phyloP scores from a whole-genome alignment of 2,113 vertebrate species.

The Scopus umbretta region DNA sequence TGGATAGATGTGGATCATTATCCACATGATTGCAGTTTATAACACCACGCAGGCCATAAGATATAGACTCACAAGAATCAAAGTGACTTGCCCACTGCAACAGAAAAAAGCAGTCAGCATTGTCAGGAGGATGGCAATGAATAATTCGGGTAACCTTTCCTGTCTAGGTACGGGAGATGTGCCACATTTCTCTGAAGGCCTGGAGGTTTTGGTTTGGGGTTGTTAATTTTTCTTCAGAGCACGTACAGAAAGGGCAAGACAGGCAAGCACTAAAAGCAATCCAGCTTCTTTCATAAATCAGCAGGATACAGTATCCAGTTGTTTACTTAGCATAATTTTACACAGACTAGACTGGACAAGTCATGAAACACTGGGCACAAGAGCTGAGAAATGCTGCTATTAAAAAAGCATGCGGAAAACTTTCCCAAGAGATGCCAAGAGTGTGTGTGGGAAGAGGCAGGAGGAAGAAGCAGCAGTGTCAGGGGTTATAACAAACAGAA shows the following conservation, averaged over 20 bases:
- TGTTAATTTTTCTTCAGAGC: conserved; percentile 3
- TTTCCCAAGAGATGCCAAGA: conserved; percentile 53
- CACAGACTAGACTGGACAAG: conserved; percentile 60
- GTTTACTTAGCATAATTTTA: conserved; percentile 62
- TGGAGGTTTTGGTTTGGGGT: neutral
- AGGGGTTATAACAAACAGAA: conserved; percentile 27
- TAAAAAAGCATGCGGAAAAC: conserved; percentile 45
- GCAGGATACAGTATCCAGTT: conserved; percentile 38
- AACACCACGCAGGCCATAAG: neutral
- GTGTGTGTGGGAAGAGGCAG: conserved; percentile 46
- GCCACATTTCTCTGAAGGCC: neutral
- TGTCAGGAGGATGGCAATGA: neutral
- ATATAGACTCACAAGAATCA: neutral
- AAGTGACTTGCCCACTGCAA: neutral
- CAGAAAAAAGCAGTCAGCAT: neutral
- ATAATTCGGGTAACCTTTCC: neutral
- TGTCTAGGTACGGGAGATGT: neutral
- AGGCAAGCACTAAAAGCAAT: neutral
- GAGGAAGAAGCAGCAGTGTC: conserved; percentile 28
- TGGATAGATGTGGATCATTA: neutral
- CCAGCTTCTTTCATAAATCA: conserved; percentile 37
- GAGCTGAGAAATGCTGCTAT: conserved; percentile 49
- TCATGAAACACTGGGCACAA: conserved; percentile 54
- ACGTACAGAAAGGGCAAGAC: neutral
- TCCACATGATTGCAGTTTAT: fast-evolving